Base-by-base conservation (phyloP, 2,113 vertebrate species). In the Cheirogaleus medius region DNA sequence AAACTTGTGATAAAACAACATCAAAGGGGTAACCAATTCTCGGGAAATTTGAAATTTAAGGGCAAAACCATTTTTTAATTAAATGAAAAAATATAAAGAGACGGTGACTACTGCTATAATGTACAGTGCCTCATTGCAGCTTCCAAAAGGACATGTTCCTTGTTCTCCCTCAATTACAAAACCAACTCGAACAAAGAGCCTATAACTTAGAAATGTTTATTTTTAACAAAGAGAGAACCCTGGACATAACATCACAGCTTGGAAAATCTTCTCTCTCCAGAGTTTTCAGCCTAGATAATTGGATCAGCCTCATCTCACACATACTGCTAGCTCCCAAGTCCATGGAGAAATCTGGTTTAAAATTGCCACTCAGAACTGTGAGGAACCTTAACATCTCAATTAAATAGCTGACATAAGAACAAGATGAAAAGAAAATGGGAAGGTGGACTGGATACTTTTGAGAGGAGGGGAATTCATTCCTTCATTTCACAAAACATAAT, bases 221-320 rank as follows among this genome's bases (percentile, higher is more conserved):
- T 96, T 97, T 95, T 87, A 97, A 95, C 54, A 88, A 42, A 82
- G 32, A 83, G 8, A 76, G 66, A 94, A 96, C 73, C n/a, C 68
- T 91, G 80, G 83, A 93, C 74, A 88, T 84, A 93, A 63, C 27
- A 94, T 88, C 80, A 91, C 47, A 78, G 47, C 87, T 96, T 74
- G 47, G 85, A 96, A 96, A 97, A 91, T 94, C 27, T 91, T 82
- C 34, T 91, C 63, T 92, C 64, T 81, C 37, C 34, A 42, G 97
- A 96, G 87, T 97, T 64, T 87, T 96, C 93, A 97, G 81, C 93
- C 93, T 94, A 77, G 96, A 80, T 27, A 44, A 96, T 91, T 86
- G 84, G 37, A 93, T 87, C 81, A 90, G 80, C 3, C 37, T 96
- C 87, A 76, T 94, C 76, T 92, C 47, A 84, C 87, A 95, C 81